These are phyloP conservation scores for Rhinichthys klamathensis DNA, from an alignment of 2,113 vertebrate genomes.

Conservation along the genomic window DNA sequence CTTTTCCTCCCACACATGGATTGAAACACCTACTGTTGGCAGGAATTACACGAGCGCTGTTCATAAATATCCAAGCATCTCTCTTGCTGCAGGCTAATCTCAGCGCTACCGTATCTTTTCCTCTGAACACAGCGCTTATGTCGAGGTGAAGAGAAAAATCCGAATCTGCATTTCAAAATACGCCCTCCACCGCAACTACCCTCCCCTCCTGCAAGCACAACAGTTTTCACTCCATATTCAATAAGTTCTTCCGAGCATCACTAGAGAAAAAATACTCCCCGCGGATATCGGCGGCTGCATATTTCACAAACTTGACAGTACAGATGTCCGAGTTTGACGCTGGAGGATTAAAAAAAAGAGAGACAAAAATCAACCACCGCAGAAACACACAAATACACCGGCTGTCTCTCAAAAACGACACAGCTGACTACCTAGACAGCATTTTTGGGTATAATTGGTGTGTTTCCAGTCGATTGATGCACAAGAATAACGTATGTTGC, in stretches of 20 bases:
- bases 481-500: not conserved
- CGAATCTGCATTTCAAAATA: conserved; percentile 52
- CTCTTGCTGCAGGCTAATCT: conserved; percentile 37
- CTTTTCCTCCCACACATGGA: conserved; percentile 8
- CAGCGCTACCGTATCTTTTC: not conserved
- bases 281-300: not conserved
- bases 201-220: conserved; percentile 28
- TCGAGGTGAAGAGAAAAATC: conserved; percentile 35
- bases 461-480: not conserved
- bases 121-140: conserved; percentile 33
- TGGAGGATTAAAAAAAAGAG: not conserved
- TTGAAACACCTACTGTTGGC: conserved; percentile 25
- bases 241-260: conserved; percentile 15
- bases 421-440: too few species aligned
- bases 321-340: conserved; percentile 30
- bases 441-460: not conserved
- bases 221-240: conserved; percentile 34
- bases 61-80: conserved; percentile 52
- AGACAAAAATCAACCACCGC: not conserved
- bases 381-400: not conserved
- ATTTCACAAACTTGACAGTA: conserved; percentile 39
- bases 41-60: conserved; percentile 42
- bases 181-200: not conserved
- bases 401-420: not conserved
- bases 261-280: conserved; percentile 27